phyloP scores from a whole-genome alignment of 2,797 vertebrate species.

The Somateria mollissima region DNA sequence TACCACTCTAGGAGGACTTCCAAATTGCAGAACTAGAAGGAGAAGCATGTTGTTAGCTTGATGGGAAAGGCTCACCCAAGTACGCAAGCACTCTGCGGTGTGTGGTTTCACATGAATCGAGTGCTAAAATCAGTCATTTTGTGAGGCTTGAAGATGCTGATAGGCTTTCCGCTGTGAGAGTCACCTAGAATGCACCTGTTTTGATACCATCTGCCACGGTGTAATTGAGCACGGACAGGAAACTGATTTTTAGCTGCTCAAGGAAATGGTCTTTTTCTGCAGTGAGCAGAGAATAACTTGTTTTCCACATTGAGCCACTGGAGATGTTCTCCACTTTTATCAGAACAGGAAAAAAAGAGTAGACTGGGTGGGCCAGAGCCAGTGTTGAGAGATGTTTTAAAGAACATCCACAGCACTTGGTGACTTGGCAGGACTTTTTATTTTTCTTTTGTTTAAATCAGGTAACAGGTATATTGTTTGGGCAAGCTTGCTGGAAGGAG shows the following conservation, averaged over 20 bases:
- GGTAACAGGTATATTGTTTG: background rate
- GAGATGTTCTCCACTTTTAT: background rate
- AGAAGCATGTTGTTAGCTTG: background rate
- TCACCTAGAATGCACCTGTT: background rate
- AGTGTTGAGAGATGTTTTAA: background rate
- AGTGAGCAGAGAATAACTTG: background rate
- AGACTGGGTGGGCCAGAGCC: background rate
- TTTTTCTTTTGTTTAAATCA: background rate
- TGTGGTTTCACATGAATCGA: background rate
- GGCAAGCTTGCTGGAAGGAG: background rate
- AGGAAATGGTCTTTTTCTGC: background rate
- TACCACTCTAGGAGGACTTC: conserved; percentile 19
- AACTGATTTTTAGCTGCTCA: background rate
- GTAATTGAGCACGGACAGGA: background rate
- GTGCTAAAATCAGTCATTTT: background rate
- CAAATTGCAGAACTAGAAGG: conserved; percentile 18
- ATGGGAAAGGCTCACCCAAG: conserved; percentile 1
- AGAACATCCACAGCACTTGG: background rate
- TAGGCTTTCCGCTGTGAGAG: background rate
- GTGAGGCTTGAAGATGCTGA: background rate
- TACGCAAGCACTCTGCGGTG: background rate
- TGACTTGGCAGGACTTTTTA: background rate
- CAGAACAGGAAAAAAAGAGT: background rate
- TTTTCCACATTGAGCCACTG: background rate
- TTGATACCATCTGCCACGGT: background rate